Percentiles rank a stretch among this genome's conserved stretches.
Conservation (phyloP, 2,888 invertebrate species). For the Troglohyphantes excavatus region DNA sequence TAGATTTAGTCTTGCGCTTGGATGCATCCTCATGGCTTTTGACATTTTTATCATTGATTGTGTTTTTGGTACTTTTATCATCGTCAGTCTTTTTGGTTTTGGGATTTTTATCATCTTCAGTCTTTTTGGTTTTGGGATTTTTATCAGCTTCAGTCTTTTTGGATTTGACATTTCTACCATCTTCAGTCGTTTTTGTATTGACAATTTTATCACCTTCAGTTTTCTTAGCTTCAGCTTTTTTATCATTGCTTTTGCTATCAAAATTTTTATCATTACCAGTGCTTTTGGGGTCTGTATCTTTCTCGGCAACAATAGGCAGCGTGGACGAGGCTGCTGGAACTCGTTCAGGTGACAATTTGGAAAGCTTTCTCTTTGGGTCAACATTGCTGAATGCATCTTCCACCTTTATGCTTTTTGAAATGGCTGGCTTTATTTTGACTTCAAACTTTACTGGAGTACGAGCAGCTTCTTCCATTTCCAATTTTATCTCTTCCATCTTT, state of each 20-base stretch:
- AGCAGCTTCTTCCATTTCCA: background rate
- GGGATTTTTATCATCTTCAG: too few relatives aligned
- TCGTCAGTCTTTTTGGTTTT: too few relatives aligned
- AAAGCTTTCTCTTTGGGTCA: slow-evolving; percentile 16
- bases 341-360: slow-evolving; percentile 42
- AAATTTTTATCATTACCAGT: background rate
- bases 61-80: background rate
- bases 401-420: slow-evolving; percentile 16
- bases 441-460: slow-evolving; percentile 64
- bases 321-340: background rate
- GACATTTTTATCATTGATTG: background rate
- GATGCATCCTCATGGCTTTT: background rate
- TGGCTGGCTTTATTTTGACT: slow-evolving; percentile 29
- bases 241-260: background rate
- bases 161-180: background rate
- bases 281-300: background rate
- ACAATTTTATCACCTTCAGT: background rate
- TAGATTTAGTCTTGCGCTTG: background rate
- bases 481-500: background rate
- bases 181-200: too few relatives aligned
- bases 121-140: too few relatives aligned
- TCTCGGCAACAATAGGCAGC: background rate
- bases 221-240: background rate
- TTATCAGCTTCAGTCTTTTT: too few relatives aligned
- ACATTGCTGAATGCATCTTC: slow-evolving; percentile 36